phyloP scores from a whole-genome alignment of 2,113 vertebrate species.

The Brachyistius frenatus region DNA sequence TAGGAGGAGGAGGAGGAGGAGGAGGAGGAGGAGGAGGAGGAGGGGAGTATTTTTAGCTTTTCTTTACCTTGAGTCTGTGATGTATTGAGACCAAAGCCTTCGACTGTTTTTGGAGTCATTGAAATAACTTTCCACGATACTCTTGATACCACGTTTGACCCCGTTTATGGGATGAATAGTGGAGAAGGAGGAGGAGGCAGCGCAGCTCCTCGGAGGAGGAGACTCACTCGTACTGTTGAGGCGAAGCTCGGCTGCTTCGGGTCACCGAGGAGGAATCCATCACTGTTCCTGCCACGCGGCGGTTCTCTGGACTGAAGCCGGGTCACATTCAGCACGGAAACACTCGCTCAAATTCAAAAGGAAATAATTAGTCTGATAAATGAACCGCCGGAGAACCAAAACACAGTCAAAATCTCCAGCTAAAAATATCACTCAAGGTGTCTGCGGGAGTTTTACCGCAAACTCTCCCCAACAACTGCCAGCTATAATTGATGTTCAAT shows the following conservation, averaged over 20 bases:
- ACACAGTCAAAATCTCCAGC: background rate
- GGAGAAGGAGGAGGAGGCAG: constrained; percentile 50
- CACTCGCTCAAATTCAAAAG: constrained; percentile 17
- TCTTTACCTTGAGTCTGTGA: constrained; percentile 73
- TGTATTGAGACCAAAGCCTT: constrained; percentile 73
- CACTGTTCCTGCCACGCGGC: constrained; percentile 21
- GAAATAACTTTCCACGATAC: constrained; percentile 81
- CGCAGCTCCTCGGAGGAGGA: constrained; percentile 16
- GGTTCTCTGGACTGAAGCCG: constrained; percentile 14
- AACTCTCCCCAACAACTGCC: constrained; percentile 28
- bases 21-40: constrained; percentile 15
- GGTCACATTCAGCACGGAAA: constrained; percentile 33
- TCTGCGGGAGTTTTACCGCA: background rate
- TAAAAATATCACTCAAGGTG: background rate
- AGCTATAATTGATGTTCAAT: constrained; percentile 54
- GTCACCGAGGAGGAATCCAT: constrained; percentile 69
- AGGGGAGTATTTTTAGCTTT: constrained; percentile 75
- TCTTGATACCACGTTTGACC: constrained; percentile 78
- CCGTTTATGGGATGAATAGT: constrained; percentile 70
- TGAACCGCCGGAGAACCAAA: background rate
- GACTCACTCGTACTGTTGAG: constrained; percentile 34
- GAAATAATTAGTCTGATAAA: background rate
- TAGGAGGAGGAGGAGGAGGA: constrained; percentile 43
- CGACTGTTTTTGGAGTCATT: constrained; percentile 78
- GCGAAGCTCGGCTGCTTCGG: constrained; percentile 56